Base-by-base conservation (phyloP, 2,888 invertebrate genomes). In the Barypeithes pellucidus region DNA sequence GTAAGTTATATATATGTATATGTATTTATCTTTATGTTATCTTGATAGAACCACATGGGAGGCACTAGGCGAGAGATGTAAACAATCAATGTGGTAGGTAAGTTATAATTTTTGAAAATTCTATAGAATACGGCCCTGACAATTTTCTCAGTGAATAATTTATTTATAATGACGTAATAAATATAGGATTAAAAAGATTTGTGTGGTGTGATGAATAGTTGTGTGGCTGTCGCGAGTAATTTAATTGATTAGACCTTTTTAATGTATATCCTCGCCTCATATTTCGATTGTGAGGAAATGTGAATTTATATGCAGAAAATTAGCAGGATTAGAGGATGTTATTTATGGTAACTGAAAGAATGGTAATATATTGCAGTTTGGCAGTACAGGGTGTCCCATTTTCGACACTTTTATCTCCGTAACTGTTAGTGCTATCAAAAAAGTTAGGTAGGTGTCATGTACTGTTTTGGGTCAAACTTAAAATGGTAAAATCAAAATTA, bases 111-210 rank as follows among this genome's bases (percentile, higher is more conserved):
- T 12, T 47, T 9, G 5, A 9, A 12, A 50, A 50, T 14, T 50
- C 67, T 76, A 77, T 67, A 77, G 80, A 79, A 82, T 61, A 41
- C 72, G 39, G 33, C 4, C 72, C 72, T 72, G 72, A 5, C 0
- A 22, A 16, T 22, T 67, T 67, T 67, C 67, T 63, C 45, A 52
- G 41, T 85, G 85, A 85, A 85, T 85, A 86, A 86, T 86, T 85
- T 86, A 86, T 85, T 85, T 85, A 85, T 86, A 85, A 86, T 85
- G 84, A 84, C 82, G 84, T 82, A 83, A 85, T 86, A 86, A 86
- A 86, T 85, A 85, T 83, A 82, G 85, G 86, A 86, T 86, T 86
- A 85, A 84, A 82, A 83, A 84, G 85, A 85, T 85, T 85, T 85
- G 85, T 85, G 84, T 84, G 84, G 85, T 85, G 83, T 84, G 85